Evolutionary conservation across 2,797 vertebrate species (phyloP).

Genomic region (Jordanella pulchra): DNA sequence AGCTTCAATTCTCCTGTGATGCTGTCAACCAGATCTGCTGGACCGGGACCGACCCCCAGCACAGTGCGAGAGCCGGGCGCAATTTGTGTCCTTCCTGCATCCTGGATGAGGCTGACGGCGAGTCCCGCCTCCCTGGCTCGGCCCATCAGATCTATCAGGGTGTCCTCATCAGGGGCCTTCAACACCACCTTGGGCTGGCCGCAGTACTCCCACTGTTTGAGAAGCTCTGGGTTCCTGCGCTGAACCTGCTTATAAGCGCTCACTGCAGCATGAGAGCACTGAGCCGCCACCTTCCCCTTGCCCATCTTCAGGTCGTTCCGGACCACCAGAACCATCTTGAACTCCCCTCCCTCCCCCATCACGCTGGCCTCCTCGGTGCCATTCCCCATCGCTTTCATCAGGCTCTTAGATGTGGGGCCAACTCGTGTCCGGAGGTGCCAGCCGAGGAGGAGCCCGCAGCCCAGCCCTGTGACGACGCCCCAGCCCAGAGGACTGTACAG

Average conservation of each 20-base stretch:
- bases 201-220: conserved; percentile 93
- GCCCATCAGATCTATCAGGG: conserved; percentile 83
- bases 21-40: conserved; percentile 86
- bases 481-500: conserved; percentile 72
- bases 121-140: conserved; percentile 87
- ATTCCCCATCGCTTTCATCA: conserved; percentile 23
- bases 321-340: conserved; percentile 94
- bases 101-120: conserved; percentile 92
- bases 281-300: conserved; percentile 94
- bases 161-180: conserved; percentile 88
- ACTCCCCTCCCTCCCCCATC: conserved; percentile 91
- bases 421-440: conserved; percentile 85
- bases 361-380: conserved; percentile 65
- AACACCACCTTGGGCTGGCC: conserved; percentile 97
- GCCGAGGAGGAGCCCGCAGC: conserved; percentile 87
- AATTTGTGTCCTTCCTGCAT: conserved; percentile 95
- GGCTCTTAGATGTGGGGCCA: conserved; percentile 37
- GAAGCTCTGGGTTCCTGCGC: conserved; percentile 86
- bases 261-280: conserved; percentile 94
- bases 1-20: conserved; percentile 94
- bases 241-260: conserved; percentile 91
- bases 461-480: conserved; percentile 81
- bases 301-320: conserved; percentile 97
- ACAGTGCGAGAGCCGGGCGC: conserved; percentile 93
- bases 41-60: conserved; percentile 91